These are phyloP conservation scores for Mormyrus proboscirostris DNA, from an alignment of 2,797 vertebrate species.

Conservation along the genomic window DNA sequence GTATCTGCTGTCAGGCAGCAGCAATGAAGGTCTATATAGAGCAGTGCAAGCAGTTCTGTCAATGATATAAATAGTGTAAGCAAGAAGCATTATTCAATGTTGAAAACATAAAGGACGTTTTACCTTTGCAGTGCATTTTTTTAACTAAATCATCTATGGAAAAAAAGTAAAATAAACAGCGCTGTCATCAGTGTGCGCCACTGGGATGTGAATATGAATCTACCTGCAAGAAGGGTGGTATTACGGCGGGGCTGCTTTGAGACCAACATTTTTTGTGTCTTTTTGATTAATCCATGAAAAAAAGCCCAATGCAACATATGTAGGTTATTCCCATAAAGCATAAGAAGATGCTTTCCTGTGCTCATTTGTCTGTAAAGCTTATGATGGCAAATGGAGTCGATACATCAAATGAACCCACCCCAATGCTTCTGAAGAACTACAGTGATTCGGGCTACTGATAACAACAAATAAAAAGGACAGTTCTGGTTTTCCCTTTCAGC, in stretches of 20 bases:
- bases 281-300: conserved; percentile 4
- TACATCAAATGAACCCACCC: not conserved
- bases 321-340: not conserved
- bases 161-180: conserved; percentile 27
- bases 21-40: conserved; percentile 64
- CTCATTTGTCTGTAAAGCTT: conserved; percentile 6
- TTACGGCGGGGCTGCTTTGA: not conserved
- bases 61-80: conserved; percentile 76
- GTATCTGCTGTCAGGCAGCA: conserved; percentile 67
- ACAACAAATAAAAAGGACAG: not conserved
- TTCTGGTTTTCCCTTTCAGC: not conserved
- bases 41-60: conserved; percentile 63
- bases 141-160: conserved; percentile 17
- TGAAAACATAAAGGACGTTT: conserved; percentile 37
- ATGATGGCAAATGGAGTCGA: not conserved
- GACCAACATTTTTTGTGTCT: not conserved
- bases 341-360: not conserved
- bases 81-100: conserved; percentile 59
- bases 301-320: not conserved
- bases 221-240: not conserved
- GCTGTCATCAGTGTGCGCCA: not conserved
- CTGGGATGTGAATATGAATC: not conserved
- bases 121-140: conserved; percentile 13
- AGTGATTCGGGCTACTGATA: not conserved
- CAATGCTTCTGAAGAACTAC: not conserved